Conservation (phyloP, 2,113 vertebrate species). For the Pygoscelis antarcticus region DNA sequence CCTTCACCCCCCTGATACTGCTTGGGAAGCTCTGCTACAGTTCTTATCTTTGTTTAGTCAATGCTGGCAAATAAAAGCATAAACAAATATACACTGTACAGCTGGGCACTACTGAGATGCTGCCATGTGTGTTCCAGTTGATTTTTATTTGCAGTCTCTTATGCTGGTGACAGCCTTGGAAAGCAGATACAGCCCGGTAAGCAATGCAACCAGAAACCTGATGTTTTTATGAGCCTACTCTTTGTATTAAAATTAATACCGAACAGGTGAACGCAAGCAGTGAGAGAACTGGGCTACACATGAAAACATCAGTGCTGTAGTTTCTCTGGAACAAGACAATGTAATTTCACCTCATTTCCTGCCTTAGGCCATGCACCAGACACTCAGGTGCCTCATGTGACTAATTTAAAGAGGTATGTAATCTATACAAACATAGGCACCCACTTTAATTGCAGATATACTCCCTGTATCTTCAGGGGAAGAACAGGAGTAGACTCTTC, state of each 20-base stretch:
- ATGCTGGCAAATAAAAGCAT: slow-evolving; percentile 16
- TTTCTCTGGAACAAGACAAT: background rate
- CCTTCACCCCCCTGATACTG: background rate
- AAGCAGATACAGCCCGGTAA: background rate
- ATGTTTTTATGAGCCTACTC: background rate
- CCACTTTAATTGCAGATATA: background rate
- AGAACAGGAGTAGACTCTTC: background rate
- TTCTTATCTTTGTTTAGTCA: slow-evolving; percentile 36
- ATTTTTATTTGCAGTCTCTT: slow-evolving; percentile 11
- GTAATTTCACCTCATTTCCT: slow-evolving; percentile 14
- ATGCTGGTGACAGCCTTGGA: background rate
- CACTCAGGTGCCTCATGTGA: background rate
- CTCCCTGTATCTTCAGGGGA: background rate
- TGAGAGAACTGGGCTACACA: background rate
- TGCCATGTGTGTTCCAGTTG: background rate
- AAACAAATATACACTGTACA: slow-evolving; percentile 26
- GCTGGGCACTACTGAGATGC: background rate
- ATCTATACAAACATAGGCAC: background rate
- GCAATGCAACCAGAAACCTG: background rate
- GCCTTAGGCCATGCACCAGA: background rate
- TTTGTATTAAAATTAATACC: background rate
- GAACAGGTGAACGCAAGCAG: background rate
- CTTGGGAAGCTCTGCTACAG: slow-evolving; percentile 15
- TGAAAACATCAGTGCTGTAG: background rate
- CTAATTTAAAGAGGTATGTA: background rate